These are phyloP conservation scores for Cephus pulcher DNA, from an alignment of 2,888 invertebrate genomes.

Conservation along the genomic window DNA sequence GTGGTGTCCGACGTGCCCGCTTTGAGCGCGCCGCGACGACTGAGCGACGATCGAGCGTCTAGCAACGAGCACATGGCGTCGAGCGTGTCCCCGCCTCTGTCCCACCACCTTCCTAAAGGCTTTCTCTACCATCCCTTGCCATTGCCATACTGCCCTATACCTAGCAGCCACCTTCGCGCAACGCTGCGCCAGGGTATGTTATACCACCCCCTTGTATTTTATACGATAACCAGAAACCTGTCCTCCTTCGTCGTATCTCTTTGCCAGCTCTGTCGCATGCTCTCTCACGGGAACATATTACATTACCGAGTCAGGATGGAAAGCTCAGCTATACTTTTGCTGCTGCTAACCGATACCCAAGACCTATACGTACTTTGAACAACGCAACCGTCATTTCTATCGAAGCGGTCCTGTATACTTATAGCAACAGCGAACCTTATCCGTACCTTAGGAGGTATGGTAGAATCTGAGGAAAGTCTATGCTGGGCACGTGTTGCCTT, in stretches of 20 bases:
- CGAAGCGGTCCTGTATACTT: background rate
- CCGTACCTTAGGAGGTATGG: background rate
- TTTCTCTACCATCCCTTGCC: background rate
- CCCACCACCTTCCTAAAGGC: constrained; percentile 16
- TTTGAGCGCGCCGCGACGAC: constrained; percentile 61
- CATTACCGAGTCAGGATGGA: background rate
- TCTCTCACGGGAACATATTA: background rate
- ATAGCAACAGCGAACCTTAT: background rate
- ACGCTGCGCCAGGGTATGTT: background rate
- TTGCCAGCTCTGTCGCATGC: background rate
- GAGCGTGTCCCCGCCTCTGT: constrained; percentile 29
- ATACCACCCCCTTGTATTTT: background rate
- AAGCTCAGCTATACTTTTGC: background rate
- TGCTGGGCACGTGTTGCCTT: constrained; percentile 5
- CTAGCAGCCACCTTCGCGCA: background rate
- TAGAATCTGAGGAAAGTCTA: background rate
- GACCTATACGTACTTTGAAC: background rate
- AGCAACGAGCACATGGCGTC: constrained; percentile 61
- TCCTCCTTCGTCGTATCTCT: background rate
- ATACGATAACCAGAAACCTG: background rate
- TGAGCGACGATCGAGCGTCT: constrained; percentile 54
- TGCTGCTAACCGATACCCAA: background rate
- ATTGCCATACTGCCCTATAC: background rate
- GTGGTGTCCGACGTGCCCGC: constrained; percentile 42
- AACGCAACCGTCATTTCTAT: background rate